These are phyloP conservation scores for Nesogale talazaci DNA, from an alignment of 2,113 vertebrate species.

Conservation along the genomic window DNA sequence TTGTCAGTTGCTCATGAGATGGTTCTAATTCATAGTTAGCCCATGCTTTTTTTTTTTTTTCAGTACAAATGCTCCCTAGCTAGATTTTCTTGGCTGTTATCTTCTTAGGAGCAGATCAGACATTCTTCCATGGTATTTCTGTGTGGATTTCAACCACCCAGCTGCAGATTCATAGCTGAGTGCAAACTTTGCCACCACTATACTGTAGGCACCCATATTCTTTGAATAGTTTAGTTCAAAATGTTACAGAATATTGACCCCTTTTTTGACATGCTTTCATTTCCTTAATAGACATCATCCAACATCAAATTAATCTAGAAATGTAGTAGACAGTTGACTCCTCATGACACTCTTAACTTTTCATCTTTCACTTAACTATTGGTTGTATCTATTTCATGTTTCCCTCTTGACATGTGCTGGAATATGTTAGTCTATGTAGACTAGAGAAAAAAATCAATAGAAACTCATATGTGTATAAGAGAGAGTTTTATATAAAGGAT, in stretches of 20 bases:
- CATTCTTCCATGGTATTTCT: not conserved
- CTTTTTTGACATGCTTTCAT: slow-evolving; percentile 4
- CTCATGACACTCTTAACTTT: slow-evolving; percentile 68
- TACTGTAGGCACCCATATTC: not conserved
- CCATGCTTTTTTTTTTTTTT: not conserved
- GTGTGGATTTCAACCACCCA: not conserved
- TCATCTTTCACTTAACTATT: slow-evolving; percentile 71
- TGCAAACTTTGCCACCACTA: not conserved
- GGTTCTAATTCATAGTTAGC: not conserved
- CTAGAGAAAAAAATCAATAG: no score
- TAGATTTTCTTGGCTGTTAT: not conserved
- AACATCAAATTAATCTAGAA: slow-evolving; percentile 62
- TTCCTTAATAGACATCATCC: not conserved
- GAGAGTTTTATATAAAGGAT: no score
- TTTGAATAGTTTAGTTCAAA: slow-evolving; percentile 31
- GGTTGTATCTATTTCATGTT: slow-evolving; percentile 24
- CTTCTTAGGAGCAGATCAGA: not conserved
- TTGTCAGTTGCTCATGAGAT: not conserved
- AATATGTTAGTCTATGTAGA: slow-evolving; percentile 75
- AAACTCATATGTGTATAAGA: no score
- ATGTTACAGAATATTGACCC: not conserved
- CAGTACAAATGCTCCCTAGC: not conserved
- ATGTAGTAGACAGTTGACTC: slow-evolving; percentile 2
- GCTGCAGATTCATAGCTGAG: not conserved
- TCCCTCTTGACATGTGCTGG: slow-evolving; percentile 56